Evolutionary conservation across 1,140 invertebrate genomes (phyloP).

Genomic region (Pseudomyrmex gracilis): DNA sequence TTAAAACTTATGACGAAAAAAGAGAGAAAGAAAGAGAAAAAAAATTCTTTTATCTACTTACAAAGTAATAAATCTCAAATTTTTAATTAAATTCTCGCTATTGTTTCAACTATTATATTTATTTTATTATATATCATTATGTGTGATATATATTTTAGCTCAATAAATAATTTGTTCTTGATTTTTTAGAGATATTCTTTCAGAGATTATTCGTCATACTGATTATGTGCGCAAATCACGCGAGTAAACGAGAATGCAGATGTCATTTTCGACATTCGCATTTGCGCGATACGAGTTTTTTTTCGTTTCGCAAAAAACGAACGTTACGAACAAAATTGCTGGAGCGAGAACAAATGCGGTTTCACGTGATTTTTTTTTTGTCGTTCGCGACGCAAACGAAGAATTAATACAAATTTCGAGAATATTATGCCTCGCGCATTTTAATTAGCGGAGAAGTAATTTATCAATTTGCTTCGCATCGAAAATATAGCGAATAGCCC

Average conservation of each 20-base stretch:
- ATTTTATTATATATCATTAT: too few species aligned
- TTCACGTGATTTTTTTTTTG: not conserved
- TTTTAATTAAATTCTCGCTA: too few species aligned
- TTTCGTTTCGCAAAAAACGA: not conserved
- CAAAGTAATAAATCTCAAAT: too few species aligned
- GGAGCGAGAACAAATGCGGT: slow-evolving; percentile 44
- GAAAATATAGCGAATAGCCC: not conserved
- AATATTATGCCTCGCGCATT: not conserved
- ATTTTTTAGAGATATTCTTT: too few species aligned
- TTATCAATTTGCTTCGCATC: slow-evolving; percentile 35
- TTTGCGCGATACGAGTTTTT: not conserved
- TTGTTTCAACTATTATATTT: too few species aligned
- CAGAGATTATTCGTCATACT: too few species aligned
- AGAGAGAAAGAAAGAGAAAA: too few species aligned
- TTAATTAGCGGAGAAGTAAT: not conserved
- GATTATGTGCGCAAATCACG: not conserved
- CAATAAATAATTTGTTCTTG: too few species aligned
- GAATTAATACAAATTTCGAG: not conserved
- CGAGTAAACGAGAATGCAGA: slow-evolving; percentile 27
- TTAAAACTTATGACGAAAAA: too few species aligned
- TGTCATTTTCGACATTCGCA: not conserved
- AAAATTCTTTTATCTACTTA: too few species aligned
- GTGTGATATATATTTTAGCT: too few species aligned
- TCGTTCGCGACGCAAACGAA: not conserved
- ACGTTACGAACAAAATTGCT: slow-evolving; percentile 4